Conservation (phyloP, 2,888 invertebrate species). For the Euzetes globulus region DNA sequence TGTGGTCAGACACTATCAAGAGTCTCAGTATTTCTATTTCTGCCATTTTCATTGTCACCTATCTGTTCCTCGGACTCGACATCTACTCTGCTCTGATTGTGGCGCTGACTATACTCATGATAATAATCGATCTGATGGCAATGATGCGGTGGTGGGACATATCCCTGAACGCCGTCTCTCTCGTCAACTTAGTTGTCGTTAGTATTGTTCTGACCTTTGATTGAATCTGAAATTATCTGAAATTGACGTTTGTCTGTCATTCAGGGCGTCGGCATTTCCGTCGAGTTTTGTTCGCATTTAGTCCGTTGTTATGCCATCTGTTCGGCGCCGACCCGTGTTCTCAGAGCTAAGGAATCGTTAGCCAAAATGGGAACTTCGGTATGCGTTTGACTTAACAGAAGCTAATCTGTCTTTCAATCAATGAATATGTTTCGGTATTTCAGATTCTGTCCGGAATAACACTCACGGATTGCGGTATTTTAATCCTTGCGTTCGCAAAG, state of each 20-base stretch:
- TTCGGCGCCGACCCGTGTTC: slow-evolving; percentile 61
- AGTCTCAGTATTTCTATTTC: slow-evolving; percentile 49
- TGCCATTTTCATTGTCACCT: slow-evolving; percentile 50
- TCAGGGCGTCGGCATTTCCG: slow-evolving; percentile 91
- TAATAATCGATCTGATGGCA: slow-evolving; percentile 51
- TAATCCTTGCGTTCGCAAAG: slow-evolving; percentile 92
- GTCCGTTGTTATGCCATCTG: slow-evolving; percentile 84
- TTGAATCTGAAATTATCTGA: background rate
- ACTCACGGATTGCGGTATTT: slow-evolving; percentile 91
- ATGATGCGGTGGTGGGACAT: slow-evolving; percentile 53
- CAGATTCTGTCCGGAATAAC: slow-evolving; percentile 94
- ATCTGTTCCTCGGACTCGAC: slow-evolving; percentile 51
- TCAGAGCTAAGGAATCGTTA: slow-evolving; percentile 72
- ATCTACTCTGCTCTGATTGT: slow-evolving; percentile 50
- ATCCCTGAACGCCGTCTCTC: slow-evolving; percentile 52
- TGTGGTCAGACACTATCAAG: slow-evolving; percentile 48
- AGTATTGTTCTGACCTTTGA: slow-evolving; percentile 39
- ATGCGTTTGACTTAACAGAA: slow-evolving; percentile 38
- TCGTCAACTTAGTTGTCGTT: slow-evolving; percentile 55
- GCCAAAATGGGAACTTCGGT: slow-evolving; percentile 88
- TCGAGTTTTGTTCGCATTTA: slow-evolving; percentile 96
- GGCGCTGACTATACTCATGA: slow-evolving; percentile 49
- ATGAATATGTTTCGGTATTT: slow-evolving; percentile 40
- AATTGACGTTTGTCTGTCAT: slow-evolving; percentile 23
- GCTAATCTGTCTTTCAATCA: background rate